phyloP scores from a whole-genome alignment of 2,113 vertebrate genomes.

The Coregonus clupeaformis region DNA sequence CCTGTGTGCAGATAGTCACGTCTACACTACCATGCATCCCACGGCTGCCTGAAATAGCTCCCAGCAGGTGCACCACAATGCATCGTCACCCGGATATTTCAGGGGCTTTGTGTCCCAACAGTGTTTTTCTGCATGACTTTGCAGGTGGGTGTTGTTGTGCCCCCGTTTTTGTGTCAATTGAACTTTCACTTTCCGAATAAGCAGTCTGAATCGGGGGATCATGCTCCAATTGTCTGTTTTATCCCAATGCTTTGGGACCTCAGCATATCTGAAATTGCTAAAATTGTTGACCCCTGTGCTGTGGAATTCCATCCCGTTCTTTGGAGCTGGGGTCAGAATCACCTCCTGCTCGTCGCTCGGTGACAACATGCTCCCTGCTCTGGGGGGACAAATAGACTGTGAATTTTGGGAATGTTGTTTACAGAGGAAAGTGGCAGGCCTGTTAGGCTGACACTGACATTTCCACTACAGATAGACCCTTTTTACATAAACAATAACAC shows the following conservation, averaged over 20 bases:
- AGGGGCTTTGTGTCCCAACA: conserved; percentile 52
- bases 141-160: conserved; percentile 62
- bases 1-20: conserved; percentile 23
- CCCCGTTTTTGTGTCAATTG: conserved; percentile 59
- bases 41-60: conserved; percentile 55
- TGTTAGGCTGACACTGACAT: conserved; percentile 54
- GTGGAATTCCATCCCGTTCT: conserved; percentile 62
- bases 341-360: conserved; percentile 41
- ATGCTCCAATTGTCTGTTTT: conserved; percentile 67
- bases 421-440: conserved; percentile 32
- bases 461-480: conserved; percentile 36
- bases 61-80: conserved; percentile 51
- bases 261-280: conserved; percentile 74
- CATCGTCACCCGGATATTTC: conserved; percentile 40
- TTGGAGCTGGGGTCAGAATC: conserved; percentile 43
- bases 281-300: conserved; percentile 67
- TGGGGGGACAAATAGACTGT: conserved; percentile 50
- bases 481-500: background rate
- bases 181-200: conserved; percentile 68
- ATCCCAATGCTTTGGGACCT: conserved; percentile 62
- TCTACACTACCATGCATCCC: conserved; percentile 9
- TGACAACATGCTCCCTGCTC: conserved; percentile 53
- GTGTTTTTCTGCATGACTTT: conserved; percentile 68
- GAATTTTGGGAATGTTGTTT: conserved; percentile 65
- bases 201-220: conserved; percentile 69